A percentile compares a stretch with the other conserved stretches of the same genome.
Conservation (phyloP, 2,797 vertebrate species). For the Merluccius polli region DNA sequence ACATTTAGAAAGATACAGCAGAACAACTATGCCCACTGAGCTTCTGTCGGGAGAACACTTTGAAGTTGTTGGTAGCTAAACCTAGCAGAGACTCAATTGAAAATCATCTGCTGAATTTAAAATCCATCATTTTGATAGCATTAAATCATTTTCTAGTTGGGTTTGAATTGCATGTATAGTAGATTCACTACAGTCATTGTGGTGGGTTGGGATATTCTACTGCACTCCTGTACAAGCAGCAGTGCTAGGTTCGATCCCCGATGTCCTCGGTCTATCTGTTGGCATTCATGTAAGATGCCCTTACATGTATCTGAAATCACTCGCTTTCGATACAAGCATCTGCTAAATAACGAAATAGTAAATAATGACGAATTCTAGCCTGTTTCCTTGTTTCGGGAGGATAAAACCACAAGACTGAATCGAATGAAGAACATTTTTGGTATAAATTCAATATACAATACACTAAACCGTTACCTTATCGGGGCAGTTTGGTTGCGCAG, state of each 20-base stretch:
- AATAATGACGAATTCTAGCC: too few relatives aligned
- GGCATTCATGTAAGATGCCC: too few relatives aligned
- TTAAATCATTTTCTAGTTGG: background rate
- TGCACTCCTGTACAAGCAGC: conserved; percentile 12
- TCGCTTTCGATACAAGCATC: too few relatives aligned
- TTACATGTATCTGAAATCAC: background rate
- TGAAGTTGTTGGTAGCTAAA: too few relatives aligned
- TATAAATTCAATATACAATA: background rate
- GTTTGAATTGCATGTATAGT: background rate
- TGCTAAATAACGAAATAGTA: too few relatives aligned
- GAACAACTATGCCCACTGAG: too few relatives aligned
- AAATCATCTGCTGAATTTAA: background rate
- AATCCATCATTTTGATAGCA: background rate
- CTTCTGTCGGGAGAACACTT: too few relatives aligned
- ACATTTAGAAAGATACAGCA: too few relatives aligned
- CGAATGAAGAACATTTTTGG: background rate
- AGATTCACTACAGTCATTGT: background rate
- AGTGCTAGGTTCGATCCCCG: background rate
- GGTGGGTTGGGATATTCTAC: background rate
- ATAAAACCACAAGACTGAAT: background rate
- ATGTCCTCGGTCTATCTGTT: too few relatives aligned
- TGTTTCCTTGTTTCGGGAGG: too few relatives aligned
- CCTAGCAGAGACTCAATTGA: too few relatives aligned
- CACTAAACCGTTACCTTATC: conserved; percentile 76
- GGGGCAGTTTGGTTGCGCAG: conserved; percentile 88